Conservation (phyloP, 1,140 invertebrate species). For the Rhopalosiphum padi region DNA sequence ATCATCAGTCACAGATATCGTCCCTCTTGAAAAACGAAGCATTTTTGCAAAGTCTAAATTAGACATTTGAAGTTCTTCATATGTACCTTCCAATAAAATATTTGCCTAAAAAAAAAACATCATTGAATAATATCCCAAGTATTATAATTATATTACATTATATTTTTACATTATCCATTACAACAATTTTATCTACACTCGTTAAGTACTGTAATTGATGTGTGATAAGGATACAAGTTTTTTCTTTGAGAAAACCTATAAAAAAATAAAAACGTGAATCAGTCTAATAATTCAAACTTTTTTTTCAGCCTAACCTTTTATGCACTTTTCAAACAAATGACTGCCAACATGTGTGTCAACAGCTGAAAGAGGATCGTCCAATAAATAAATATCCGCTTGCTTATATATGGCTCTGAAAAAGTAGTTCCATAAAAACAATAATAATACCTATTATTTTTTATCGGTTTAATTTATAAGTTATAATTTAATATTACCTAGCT, state of each 20-base stretch:
- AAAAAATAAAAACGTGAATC: not conserved
- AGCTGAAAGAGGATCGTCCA: slow-evolving; percentile 84
- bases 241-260: slow-evolving; percentile 66
- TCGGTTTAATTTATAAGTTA: no score
- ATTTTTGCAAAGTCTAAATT: slow-evolving; percentile 68
- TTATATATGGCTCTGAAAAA: slow-evolving; percentile 62
- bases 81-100: slow-evolving; percentile 69
- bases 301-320: slow-evolving; percentile 63
- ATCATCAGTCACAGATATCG: no score
- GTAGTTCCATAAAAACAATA: not conserved
- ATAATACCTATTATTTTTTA: not conserved
- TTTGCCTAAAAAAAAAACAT: slow-evolving; percentile 64
- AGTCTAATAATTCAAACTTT: not conserved
- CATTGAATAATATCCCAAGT: no score
- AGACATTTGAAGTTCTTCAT: slow-evolving; percentile 65
- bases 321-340: slow-evolving; percentile 79
- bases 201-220: slow-evolving; percentile 84
- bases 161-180: slow-evolving; percentile 73
- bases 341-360: slow-evolving; percentile 83
- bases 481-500: no score
- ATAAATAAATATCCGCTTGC: slow-evolving; percentile 75
- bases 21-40: not conserved
- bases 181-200: slow-evolving; percentile 76
- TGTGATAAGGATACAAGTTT: slow-evolving; percentile 80
- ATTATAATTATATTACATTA: no score